Base-by-base conservation (phyloP, 2,113 vertebrate species). In the Menura novaehollandiae region DNA sequence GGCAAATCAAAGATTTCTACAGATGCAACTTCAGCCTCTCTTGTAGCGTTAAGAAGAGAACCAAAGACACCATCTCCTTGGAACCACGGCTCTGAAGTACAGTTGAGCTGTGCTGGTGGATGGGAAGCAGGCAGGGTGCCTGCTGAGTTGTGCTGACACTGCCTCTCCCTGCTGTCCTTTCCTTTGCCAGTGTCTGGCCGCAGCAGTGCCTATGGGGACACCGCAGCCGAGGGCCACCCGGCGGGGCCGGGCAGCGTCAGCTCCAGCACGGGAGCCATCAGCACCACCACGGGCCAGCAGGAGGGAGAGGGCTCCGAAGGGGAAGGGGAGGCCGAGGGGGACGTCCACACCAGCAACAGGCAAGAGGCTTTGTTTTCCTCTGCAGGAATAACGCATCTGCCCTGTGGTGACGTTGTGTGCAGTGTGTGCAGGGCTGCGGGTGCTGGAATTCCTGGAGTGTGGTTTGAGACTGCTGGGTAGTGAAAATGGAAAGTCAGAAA, bases 181-280 rank as follows among this genome's bases (percentile, higher is more conserved):
- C 75, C 88, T 24, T 9, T 47, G 49, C 2, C 95, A 99, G 99
- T 99, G 81, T 99, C 99, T 7, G 99, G 99, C 58, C 98, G 99
- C 53, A 99, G 99, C 95, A 99, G 99, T 53, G 99, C 99, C 7
- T 99, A 99, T 4, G 99, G 99, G 4, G 99, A 99, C 95, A 98
- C 98, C 0, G 82, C 99, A 7, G 99, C 98, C 0, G 99, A 99
- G 94, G 99, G 99, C 5, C 99, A 99, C 78, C 98, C 99, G 1
- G 98, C 99, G 1, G 99, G 99, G 33, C 99, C 99, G 7, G 99
- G 99, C 91, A 99, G 99, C 3, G 97, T 99, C 96, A 99, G 99
- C 96, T 99, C 99, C 39, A 99, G 99, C 97, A 99, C 99, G 0
- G 99, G 99, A 0, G 99, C 99, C 52, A 99, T 99, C 97, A 99